phyloP scores from a whole-genome alignment of 2,113 vertebrate genomes.

The Dolichallabes microphthalmus region DNA sequence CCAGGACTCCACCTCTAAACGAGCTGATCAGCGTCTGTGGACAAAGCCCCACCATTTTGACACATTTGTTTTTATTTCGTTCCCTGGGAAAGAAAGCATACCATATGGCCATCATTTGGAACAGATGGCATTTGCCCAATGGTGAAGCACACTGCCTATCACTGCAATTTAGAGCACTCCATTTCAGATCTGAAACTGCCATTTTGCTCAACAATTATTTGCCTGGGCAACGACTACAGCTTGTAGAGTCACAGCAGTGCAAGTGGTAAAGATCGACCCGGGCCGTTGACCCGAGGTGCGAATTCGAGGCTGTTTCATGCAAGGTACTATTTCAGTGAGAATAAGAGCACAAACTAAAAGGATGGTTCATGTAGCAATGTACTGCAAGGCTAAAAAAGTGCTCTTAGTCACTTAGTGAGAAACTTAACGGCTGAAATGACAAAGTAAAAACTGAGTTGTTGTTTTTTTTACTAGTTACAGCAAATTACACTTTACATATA shows the following conservation, averaged over 20 bases:
- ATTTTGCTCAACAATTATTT: slow-evolving; percentile 71
- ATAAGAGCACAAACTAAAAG: neutral
- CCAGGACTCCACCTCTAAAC: slow-evolving; percentile 69
- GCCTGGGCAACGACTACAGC: slow-evolving; percentile 15
- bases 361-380: neutral
- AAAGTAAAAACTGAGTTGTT: neutral
- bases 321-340: neutral
- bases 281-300: neutral
- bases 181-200: slow-evolving; percentile 71
- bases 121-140: slow-evolving; percentile 86
- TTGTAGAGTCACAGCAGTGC: slow-evolving; percentile 19
- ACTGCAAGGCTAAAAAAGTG: neutral
- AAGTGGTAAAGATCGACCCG: slow-evolving; percentile 22
- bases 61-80: slow-evolving; percentile 82
- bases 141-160: slow-evolving; percentile 75
- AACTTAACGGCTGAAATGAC: neutral
- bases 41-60: slow-evolving; percentile 80
- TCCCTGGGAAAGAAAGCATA: slow-evolving; percentile 76
- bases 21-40: slow-evolving; percentile 77
- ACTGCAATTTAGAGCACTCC: slow-evolving; percentile 73
- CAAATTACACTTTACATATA: no score
- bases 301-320: slow-evolving; percentile 8
- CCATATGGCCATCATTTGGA: slow-evolving; percentile 82
- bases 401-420: neutral
- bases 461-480: neutral